Conservation (phyloP, 1,140 invertebrate genomes). For the Drosophila simulans region DNA sequence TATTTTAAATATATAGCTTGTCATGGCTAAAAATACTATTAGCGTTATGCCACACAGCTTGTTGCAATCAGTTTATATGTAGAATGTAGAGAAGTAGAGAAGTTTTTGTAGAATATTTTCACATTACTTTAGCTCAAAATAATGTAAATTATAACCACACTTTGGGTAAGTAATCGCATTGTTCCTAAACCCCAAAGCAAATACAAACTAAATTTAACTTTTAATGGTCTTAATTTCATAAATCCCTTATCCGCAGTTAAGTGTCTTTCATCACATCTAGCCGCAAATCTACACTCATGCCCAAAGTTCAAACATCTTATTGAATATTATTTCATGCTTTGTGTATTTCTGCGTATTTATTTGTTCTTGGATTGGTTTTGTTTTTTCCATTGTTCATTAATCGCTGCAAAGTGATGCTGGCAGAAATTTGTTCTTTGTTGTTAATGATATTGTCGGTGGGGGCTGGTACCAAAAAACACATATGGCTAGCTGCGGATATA, state of each 20-base stretch:
- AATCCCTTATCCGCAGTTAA: slow-evolving; percentile 6
- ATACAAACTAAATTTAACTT: background rate
- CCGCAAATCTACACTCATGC: slow-evolving; percentile 5
- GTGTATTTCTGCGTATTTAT: slow-evolving; percentile 33
- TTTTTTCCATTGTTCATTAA: slow-evolving; percentile 52
- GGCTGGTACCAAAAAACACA: slow-evolving; percentile 32
- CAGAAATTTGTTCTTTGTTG: slow-evolving; percentile 63
- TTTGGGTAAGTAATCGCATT: background rate
- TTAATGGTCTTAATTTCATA: background rate
- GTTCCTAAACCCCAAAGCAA: background rate
- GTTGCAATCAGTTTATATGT: too few species aligned
- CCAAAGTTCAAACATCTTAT: slow-evolving; percentile 48
- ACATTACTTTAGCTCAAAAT: too few species aligned
- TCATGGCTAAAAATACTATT: background rate
- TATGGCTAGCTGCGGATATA: slow-evolving; percentile 1
- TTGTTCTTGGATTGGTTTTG: slow-evolving; percentile 45
- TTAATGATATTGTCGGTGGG: slow-evolving; percentile 72
- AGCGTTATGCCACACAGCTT: background rate
- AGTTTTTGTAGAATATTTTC: too few species aligned
- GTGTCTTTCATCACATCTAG: slow-evolving; percentile 4
- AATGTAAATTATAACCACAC: background rate
- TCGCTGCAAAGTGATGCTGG: slow-evolving; percentile 72
- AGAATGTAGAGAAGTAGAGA: too few species aligned
- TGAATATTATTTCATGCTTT: slow-evolving; percentile 51
- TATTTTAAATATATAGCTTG: background rate